Percentiles rank a stretch among this genome's conserved stretches.
These are phyloP conservation scores for Caenorhabditis elegans DNA, from an alignment of 1,140 invertebrate genomes.

Conservation along the genomic window DNA sequence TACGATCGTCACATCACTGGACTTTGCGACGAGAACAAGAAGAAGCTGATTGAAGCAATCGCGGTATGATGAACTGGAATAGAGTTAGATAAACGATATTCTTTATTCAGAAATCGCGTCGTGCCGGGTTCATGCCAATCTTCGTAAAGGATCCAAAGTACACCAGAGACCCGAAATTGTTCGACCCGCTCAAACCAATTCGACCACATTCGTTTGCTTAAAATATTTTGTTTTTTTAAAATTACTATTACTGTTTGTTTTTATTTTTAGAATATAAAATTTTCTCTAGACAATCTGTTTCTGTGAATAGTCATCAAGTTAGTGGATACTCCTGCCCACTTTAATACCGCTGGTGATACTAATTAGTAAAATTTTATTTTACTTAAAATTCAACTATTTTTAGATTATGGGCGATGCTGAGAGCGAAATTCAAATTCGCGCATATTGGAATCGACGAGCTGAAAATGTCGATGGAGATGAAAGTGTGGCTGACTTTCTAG, in stretches of 20 bases:
- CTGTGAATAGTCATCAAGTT: too few relatives aligned
- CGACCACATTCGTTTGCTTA: conserved; percentile 73
- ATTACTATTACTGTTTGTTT: conserved; percentile 26
- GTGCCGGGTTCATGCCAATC: conserved; percentile 74
- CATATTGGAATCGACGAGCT: not conserved
- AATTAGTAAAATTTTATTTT: too few relatives aligned
- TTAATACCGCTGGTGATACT: too few relatives aligned
- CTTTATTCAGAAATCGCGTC: conserved; percentile 47
- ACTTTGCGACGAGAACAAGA: conserved; percentile 61
- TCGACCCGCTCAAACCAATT: conserved; percentile 80
- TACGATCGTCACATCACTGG: conserved; percentile 88
- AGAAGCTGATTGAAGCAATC: conserved; percentile 49
- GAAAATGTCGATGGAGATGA: not conserved
- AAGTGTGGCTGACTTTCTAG: not conserved
- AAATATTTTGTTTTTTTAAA: not conserved
- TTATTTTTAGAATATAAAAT: conserved; percentile 35
- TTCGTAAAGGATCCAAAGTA: conserved; percentile 78
- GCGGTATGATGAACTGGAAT: not conserved
- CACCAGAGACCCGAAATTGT: conserved; percentile 81
- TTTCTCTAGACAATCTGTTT: not conserved
- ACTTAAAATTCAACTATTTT: too few relatives aligned
- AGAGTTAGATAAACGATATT: not conserved
- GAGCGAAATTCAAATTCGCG: not conserved
- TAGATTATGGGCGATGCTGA: not conserved
- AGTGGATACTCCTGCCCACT: too few relatives aligned